Evolutionary conservation across 1,140 invertebrate species (phyloP).

Genomic region (Trinorchestia longiramus): DNA sequence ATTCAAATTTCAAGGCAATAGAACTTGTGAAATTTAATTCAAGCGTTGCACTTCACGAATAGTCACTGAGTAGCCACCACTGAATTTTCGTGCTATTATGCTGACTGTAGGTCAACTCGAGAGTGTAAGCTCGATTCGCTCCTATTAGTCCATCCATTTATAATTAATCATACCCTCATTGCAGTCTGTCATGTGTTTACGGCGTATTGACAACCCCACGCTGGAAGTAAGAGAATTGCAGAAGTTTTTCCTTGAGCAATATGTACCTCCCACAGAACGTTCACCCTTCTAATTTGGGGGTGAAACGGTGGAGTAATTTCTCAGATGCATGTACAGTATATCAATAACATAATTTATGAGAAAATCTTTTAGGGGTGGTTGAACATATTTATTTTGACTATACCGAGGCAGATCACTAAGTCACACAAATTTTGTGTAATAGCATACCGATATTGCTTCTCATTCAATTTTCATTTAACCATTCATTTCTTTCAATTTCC

Average conservation of each 20-base stretch:
- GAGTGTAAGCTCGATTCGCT: too few species aligned
- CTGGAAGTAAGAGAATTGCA: neutral
- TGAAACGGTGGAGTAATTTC: neutral
- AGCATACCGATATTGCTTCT: neutral
- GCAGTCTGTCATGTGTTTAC: neutral
- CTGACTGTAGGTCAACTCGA: too few species aligned
- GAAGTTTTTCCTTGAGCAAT: neutral
- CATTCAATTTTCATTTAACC: neutral
- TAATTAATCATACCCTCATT: too few species aligned
- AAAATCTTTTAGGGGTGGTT: neutral
- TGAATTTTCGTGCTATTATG: too few species aligned
- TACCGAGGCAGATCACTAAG: too few species aligned
- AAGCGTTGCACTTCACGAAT: too few species aligned
- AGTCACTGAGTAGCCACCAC: too few species aligned
- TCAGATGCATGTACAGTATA: neutral
- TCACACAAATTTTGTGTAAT: neutral
- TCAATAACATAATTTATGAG: neutral
- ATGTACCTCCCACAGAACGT: neutral
- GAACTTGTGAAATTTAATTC: too few species aligned
- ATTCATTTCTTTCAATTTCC: too few species aligned
- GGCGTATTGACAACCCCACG: neutral
- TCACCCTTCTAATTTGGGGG: neutral
- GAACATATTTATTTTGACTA: too few species aligned
- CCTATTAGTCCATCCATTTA: too few species aligned
- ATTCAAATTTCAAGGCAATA: too few species aligned